These are phyloP conservation scores for Catostomus latipinnis DNA, from an alignment of 2,797 vertebrate genomes.

Conservation along the genomic window DNA sequence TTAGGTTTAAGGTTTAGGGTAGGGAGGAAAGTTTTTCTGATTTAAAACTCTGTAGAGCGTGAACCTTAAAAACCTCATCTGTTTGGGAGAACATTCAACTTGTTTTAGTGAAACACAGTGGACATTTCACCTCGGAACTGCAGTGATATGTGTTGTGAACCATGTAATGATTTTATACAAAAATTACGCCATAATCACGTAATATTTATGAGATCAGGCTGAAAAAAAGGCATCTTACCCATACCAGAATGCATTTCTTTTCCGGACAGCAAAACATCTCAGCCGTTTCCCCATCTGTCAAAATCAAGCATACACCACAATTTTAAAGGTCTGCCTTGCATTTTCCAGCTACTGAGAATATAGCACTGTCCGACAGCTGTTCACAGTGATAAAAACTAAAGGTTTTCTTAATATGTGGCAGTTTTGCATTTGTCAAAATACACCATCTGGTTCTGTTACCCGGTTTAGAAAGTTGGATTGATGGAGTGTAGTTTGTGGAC, in stretches of 20 bases:
- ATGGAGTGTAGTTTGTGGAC: not conserved
- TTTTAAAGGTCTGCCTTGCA: constrained; percentile 8
- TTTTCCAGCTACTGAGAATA: constrained; percentile 10
- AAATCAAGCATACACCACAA: not conserved
- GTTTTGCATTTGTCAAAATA: constrained; percentile 66
- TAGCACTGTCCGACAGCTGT: constrained; percentile 60
- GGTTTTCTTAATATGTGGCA: constrained; percentile 65
- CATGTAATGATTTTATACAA: no score
- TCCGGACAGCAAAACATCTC: not conserved
- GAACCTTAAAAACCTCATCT: no score
- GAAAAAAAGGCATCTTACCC: no score
- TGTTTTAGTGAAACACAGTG: no score
- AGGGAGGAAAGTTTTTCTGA: no score
- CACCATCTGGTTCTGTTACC: constrained; percentile 58
- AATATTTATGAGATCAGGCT: no score
- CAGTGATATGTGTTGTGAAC: no score
- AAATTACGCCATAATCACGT: no score
- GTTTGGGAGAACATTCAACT: no score
- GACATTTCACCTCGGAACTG: no score
- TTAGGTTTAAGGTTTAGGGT: no score
- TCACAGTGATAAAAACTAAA: constrained; percentile 56
- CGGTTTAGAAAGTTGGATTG: constrained; percentile 58
- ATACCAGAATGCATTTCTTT: not conserved
- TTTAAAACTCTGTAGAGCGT: no score
- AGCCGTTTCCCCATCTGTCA: constrained; percentile 23